phyloP scores from a whole-genome alignment of 2,888 invertebrate genomes.

The Drosophila gaucha region DNA sequence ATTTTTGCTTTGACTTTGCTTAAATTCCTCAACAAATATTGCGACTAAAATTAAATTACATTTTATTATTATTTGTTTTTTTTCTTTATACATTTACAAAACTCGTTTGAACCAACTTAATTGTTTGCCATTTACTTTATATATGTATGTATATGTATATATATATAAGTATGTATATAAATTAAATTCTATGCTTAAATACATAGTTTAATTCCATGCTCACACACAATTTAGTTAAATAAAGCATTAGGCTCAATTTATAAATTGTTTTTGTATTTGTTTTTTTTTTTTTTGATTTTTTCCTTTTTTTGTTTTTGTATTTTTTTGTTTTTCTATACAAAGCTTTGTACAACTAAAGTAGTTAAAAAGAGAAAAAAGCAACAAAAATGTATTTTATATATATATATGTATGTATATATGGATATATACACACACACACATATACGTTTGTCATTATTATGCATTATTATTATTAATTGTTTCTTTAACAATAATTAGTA shows the following conservation, averaged over 20 bases:
- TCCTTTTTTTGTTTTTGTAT: constrained; percentile 37
- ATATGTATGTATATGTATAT: constrained; percentile 27
- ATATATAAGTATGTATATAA: constrained; percentile 54
- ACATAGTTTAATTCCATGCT: constrained; percentile 74
- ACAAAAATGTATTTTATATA: constrained; percentile 64
- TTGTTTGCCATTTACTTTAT: constrained; percentile 33
- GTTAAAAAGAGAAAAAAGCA: constrained; percentile 74
- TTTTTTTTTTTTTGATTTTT: constrained; percentile 35
- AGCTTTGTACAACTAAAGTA: constrained; percentile 82
- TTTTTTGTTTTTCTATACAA: constrained; percentile 61
- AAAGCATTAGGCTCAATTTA: constrained; percentile 63
- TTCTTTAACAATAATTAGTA: constrained; percentile 40
- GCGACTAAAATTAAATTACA: constrained; percentile 74
- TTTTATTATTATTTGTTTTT: constrained; percentile 34
- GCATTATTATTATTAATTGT: constrained; percentile 12
- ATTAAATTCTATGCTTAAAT: constrained; percentile 75
- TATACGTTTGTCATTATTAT: constrained; percentile 15
- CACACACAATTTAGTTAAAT: constrained; percentile 61
- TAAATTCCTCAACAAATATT: constrained; percentile 68
- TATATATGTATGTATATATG: constrained; percentile 10
- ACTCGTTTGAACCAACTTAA: constrained; percentile 47
- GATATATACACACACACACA: constrained; percentile 33
- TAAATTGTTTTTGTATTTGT: constrained; percentile 55
- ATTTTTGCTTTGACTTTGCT: constrained; percentile 40
- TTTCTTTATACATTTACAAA: constrained; percentile 68